Evolutionary conservation across 2,888 invertebrate species (phyloP).

Genomic region (Drosophila incognita): DNA sequence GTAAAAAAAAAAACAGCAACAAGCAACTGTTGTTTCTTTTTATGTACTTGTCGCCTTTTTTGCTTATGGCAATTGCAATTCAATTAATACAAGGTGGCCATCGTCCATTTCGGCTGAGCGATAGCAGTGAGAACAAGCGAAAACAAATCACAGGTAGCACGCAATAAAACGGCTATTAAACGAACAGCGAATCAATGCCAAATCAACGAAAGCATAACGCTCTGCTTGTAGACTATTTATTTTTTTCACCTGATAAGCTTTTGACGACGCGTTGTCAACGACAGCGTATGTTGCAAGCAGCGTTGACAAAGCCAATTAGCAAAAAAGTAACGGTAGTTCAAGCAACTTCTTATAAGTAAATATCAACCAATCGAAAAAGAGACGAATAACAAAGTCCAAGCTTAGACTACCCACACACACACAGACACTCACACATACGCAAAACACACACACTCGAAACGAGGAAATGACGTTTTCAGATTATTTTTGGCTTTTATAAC

Average conservation of each 20-base stretch:
- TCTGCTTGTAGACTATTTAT: constrained; percentile 10
- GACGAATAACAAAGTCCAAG: constrained; percentile 42
- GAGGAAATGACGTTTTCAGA: constrained; percentile 75
- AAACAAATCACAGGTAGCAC: constrained; percentile 57
- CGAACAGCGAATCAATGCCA: constrained; percentile 36
- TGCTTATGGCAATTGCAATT: constrained; percentile 43
- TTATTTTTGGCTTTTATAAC: constrained; percentile 69
- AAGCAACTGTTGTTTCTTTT: constrained; percentile 19
- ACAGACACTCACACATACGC: neutral
- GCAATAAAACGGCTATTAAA: constrained; percentile 52
- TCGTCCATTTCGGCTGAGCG: constrained; percentile 1
- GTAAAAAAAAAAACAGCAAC: constrained; percentile 13
- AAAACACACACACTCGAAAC: constrained; percentile 33
- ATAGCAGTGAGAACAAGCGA: constrained; percentile 14
- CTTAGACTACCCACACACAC: constrained; percentile 26
- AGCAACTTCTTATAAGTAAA: constrained; percentile 68
- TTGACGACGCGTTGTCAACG: constrained; percentile 33
- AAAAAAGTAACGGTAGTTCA: constrained; percentile 71
- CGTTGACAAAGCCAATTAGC: constrained; percentile 68
- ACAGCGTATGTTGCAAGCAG: constrained; percentile 41
- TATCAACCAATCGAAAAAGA: constrained; percentile 55
- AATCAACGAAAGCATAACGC: constrained; percentile 45
- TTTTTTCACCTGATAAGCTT: constrained; percentile 39
- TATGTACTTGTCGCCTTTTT: constrained; percentile 23
- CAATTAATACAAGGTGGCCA: constrained; percentile 62